Evolutionary conservation across 2,113 vertebrate species (phyloP).

Genomic region (Cyprinodon variegatus): DNA sequence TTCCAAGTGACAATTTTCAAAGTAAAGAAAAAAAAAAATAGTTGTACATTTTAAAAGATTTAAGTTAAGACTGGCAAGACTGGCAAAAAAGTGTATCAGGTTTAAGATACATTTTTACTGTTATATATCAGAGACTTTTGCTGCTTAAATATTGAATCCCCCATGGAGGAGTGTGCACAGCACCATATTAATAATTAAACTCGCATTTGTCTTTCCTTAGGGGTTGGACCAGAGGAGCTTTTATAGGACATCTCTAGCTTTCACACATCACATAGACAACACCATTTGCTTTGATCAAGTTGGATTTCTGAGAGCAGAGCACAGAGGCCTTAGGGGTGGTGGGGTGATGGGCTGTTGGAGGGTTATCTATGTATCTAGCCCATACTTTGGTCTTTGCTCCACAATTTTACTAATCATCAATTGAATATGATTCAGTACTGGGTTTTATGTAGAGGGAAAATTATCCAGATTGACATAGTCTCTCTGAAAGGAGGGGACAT

Average conservation of each 20-base stretch:
- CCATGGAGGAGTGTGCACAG: neutral
- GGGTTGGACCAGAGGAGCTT: neutral
- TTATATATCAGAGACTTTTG: neutral
- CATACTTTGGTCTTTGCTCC: neutral
- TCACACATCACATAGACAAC: neutral
- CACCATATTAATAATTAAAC: neutral
- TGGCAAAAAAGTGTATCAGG: no score
- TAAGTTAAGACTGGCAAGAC: no score
- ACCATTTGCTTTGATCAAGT: neutral
- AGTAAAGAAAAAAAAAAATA: no score
- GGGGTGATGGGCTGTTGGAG: neutral
- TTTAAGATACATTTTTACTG: no score
- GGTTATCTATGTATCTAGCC: neutral
- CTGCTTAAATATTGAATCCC: neutral
- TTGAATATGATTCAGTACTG: neutral
- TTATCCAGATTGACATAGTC: no score
- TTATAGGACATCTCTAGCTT: neutral
- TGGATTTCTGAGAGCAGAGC: neutral
- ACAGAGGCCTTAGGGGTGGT: neutral
- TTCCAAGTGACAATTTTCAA: no score
- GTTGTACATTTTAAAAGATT: no score
- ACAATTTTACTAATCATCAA: neutral
- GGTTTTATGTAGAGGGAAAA: no score
- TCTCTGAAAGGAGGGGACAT: no score
- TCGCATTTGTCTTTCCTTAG: neutral